Evolutionary conservation across 2,797 vertebrate species (phyloP), one percentile per base, ranked within the genome.

Genomic region (Danio aesculapii): DNA sequence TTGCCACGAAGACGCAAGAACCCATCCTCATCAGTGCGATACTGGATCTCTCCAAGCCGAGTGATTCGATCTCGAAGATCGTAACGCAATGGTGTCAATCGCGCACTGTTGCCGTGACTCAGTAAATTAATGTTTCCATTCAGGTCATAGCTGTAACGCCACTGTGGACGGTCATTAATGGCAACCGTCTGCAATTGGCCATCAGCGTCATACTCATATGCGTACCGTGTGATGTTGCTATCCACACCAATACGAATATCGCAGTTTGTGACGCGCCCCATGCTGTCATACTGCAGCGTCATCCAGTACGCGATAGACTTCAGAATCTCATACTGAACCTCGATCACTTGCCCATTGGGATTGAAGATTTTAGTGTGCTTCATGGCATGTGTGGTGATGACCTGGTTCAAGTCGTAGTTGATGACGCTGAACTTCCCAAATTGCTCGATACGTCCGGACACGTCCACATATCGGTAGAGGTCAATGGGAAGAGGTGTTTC

Each of bases 271-370:
- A 97, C 95, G 0, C 96, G 96, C 0, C 98, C 98, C 81, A 97
- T 96, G 2, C 90, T 96, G 84, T 99, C 98, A 0, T 99, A 99
- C 89, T 99, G 98, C 86, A 99, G 94, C n/a, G 97, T 99, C 98
- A 99, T 99, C 98, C 98, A 99, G 89, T 98, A 99, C 61, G 97
- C 96, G 2, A 99, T 99, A 50, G 98, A 95, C 88, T 99, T 99
- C 6, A 99, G 94, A 87, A 99, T 99, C 93, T 99, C 98, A 8
- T 99, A 99, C 67, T 99, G 98, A 41, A 99, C 98, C 91, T 99
- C 98, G 0, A 98, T 96, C 84, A 99, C 97, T 87, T 99, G 98
- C 14, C 98, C 98, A 0, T 96, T 98, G 79, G 98, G 95, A 81
- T 95, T 99, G 87, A 98, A 99, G 16, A 98, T 97, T 90, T 99